Evolutionary conservation across 2,888 invertebrate genomes (phyloP).

Genomic region (Diplazon laetatorius): DNA sequence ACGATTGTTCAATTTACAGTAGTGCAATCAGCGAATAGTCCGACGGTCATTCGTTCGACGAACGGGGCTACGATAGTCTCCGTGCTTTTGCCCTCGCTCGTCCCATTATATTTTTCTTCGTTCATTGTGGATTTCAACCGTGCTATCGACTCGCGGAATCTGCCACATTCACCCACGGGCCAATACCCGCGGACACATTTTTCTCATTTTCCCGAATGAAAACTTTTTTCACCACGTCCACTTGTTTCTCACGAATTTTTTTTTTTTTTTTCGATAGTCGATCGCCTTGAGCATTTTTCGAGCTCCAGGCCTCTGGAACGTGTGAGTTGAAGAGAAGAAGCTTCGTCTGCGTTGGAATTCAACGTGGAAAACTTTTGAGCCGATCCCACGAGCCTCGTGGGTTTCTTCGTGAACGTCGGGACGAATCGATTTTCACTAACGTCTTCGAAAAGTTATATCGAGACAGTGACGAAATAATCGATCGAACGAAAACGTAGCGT

Average conservation of each 20-base stretch:
- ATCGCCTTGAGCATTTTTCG: conserved; percentile 46
- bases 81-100: neutral
- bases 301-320: conserved; percentile 20
- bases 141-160: conserved; percentile 26
- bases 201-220: conserved; percentile 7
- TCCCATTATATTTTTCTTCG: conserved; percentile 6
- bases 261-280: conserved; percentile 52
- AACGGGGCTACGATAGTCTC: conserved; percentile 4
- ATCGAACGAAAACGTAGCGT: neutral
- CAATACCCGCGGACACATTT: neutral
- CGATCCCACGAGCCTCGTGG: neutral
- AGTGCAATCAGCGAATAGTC: conserved; percentile 30
- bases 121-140: conserved; percentile 12
- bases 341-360: conserved; percentile 18
- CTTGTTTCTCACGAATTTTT: conserved; percentile 36
- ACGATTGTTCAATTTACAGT: conserved; percentile 27
- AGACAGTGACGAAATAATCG: neutral
- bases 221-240: conserved; percentile 2
- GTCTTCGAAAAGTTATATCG: conserved; percentile 24
- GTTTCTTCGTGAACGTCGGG: no score
- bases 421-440: conserved; percentile 34
- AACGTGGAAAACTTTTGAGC: conserved; percentile 53
- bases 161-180: no score
- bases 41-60: neutral
- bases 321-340: conserved; percentile 26